Conservation (phyloP, 2,888 invertebrate species). For the Luperina testacea region DNA sequence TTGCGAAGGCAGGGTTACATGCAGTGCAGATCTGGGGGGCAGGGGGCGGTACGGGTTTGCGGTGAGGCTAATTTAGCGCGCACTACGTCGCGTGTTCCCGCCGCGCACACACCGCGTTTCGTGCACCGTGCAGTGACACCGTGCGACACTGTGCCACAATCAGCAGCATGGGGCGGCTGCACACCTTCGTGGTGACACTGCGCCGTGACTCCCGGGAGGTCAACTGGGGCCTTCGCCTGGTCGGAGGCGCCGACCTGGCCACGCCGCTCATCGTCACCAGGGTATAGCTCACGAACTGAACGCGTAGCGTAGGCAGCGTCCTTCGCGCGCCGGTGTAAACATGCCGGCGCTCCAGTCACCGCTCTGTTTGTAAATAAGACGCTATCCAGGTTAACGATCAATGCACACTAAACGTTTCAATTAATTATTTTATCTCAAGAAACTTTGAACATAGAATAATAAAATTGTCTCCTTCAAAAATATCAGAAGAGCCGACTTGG, state of each 20-base stretch:
- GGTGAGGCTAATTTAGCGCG: slow-evolving; percentile 84
- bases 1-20: slow-evolving; percentile 84
- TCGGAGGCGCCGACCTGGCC: slow-evolving; percentile 96
- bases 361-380: slow-evolving; percentile 66
- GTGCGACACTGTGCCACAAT: slow-evolving; percentile 35
- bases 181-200: slow-evolving; percentile 94
- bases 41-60: slow-evolving; percentile 79
- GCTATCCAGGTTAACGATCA: slow-evolving; percentile 57
- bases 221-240: slow-evolving; percentile 96
- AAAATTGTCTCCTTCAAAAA: slow-evolving; percentile 12
- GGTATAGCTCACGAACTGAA: slow-evolving; percentile 88
- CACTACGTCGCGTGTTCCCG: slow-evolving; percentile 87
- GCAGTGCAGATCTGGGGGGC: slow-evolving; percentile 76
- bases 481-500: slow-evolving; percentile 22
- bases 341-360: slow-evolving; percentile 74
- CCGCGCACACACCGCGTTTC: slow-evolving; percentile 80
- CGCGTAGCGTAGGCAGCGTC: slow-evolving; percentile 36
- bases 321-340: slow-evolving; percentile 81
- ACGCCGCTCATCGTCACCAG: slow-evolving; percentile 96
- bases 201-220: slow-evolving; percentile 92
- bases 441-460: slow-evolving; percentile 9
- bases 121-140: slow-evolving; percentile 76
- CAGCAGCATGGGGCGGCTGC: slow-evolving; percentile 91
- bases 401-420: slow-evolving; percentile 21
- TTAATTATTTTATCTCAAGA: slow-evolving; percentile 21